Conservation (phyloP, 1,140 invertebrate species). For the Brachionus koreanus region DNA sequence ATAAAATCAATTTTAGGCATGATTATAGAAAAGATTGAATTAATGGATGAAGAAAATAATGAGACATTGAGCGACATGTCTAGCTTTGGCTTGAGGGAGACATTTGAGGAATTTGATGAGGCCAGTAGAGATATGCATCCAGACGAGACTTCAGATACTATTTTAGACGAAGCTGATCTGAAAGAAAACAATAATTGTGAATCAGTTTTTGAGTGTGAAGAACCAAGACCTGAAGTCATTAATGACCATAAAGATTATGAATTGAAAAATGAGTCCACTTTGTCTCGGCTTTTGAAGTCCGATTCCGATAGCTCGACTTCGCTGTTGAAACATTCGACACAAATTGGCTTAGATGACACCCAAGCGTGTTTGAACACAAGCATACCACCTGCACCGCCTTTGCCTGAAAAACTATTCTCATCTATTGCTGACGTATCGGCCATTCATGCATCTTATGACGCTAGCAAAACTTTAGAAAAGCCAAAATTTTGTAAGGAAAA, state of each 20-base stretch:
- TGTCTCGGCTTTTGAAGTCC: background rate
- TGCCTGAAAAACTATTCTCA: constrained; percentile 21
- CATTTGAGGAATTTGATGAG: background rate
- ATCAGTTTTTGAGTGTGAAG: background rate
- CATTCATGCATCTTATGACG: background rate
- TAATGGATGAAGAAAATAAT: background rate
- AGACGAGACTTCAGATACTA: background rate
- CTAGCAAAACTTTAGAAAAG: background rate
- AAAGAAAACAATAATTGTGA: background rate
- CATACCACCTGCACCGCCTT: background rate
- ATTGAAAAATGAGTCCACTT: background rate
- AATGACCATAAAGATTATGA: background rate
- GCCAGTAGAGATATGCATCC: background rate
- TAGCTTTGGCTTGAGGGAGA: background rate
- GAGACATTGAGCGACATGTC: background rate
- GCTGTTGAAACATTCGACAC: background rate
- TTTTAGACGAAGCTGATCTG: background rate
- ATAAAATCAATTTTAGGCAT: background rate
- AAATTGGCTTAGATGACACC: background rate
- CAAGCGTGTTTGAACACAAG: background rate
- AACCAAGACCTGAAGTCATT: background rate
- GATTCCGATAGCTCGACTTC: constrained; percentile 7
- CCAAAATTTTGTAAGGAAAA: background rate
- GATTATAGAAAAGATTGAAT: background rate
- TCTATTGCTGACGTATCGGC: background rate